Evolutionary conservation across 2,113 vertebrate species (phyloP), one percentile per base, ranked within the genome.

Genomic region (Raphicerus campestris): DNA sequence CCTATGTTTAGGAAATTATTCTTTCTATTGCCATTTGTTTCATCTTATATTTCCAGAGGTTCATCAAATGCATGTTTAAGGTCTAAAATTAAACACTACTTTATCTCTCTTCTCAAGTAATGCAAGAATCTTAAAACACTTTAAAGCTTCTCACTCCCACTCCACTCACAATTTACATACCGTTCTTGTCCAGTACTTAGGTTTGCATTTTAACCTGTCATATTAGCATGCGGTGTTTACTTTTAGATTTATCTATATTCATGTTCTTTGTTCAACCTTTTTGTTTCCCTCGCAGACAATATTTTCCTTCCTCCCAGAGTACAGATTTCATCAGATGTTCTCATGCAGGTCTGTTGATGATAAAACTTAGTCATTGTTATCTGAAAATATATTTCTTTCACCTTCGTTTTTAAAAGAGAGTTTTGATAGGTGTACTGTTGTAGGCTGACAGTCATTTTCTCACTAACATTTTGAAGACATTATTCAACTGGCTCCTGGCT

Each of bases 161-260:
- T 89, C 20, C 6, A 42, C n/a, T 87, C 30, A 39, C 35, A 93
- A 14, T 66, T 96, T 84, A 55, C 58, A 78, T 85, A 86, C 66
- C 2, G 16, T 78, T 86, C 91, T 15, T 70, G 51, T 49, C 80
- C 15, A 66, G 66, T 51, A 49, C 82, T 86, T 42, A 80, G 66
- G 78, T 86, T 90, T 80, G 70, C 56, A 96, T 90, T 86, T 96
- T 70, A 85, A 80, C 49, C 39, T 53, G 66, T 96, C 66, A 86
- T 58, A 63, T 75, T 80, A 93, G 16, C 14, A 56, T 28, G 56
- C 32, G 51, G 28, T 51, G 3, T 86, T 70, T 86, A 39, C 78
- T 90, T 42, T 42, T 58, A 89, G 73, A 86, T 90, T 45, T 90
- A 47, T 90, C 30, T 96, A n/a, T 70, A 89, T 51, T 86, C 35